These are phyloP conservation scores for Peromyscus leucopus DNA, from an alignment of 2,113 vertebrate species.

Conservation along the genomic window DNA sequence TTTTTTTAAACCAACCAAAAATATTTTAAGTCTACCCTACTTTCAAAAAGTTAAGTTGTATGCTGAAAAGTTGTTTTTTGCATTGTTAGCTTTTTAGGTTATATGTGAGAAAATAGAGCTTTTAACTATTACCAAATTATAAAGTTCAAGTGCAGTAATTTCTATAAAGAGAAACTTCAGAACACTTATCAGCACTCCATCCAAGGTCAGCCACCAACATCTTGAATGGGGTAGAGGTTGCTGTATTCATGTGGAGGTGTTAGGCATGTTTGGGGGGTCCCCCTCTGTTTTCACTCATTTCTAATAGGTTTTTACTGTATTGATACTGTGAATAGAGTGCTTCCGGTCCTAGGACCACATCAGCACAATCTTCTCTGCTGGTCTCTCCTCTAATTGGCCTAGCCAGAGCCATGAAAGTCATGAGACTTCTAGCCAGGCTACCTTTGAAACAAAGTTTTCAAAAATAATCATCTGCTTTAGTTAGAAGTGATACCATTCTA, in stretches of 20 bases:
- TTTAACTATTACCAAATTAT: constrained; percentile 88
- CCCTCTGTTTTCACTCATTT: not conserved
- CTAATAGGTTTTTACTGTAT: constrained; percentile 77
- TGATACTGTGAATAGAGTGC: constrained; percentile 87
- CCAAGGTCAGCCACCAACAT: constrained; percentile 61
- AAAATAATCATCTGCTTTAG: constrained; percentile 78
- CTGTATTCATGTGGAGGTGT: constrained; percentile 54
- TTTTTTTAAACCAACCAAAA: constrained; percentile 86
- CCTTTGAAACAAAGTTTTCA: constrained; percentile 80
- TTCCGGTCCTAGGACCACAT: constrained; percentile 57
- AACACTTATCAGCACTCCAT: constrained; percentile 77
- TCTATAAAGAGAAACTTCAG: constrained; percentile 78
- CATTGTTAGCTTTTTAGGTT: constrained; percentile 85
- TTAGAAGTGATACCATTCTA: constrained; percentile 79
- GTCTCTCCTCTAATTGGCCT: constrained; percentile 75
- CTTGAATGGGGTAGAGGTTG: constrained; percentile 65
- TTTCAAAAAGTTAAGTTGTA: constrained; percentile 82
- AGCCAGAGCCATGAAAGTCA: constrained; percentile 71
- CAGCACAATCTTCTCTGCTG: constrained; percentile 48
- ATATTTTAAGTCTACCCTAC: constrained; percentile 71
- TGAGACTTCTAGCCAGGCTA: constrained; percentile 75
- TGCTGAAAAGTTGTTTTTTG: constrained; percentile 83
- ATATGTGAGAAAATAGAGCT: constrained; percentile 86
- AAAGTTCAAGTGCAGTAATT: constrained; percentile 84
- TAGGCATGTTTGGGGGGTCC: constrained; percentile 58